Base-by-base conservation (phyloP, 2,888 invertebrate species). In the Oxystoma pomonae region DNA sequence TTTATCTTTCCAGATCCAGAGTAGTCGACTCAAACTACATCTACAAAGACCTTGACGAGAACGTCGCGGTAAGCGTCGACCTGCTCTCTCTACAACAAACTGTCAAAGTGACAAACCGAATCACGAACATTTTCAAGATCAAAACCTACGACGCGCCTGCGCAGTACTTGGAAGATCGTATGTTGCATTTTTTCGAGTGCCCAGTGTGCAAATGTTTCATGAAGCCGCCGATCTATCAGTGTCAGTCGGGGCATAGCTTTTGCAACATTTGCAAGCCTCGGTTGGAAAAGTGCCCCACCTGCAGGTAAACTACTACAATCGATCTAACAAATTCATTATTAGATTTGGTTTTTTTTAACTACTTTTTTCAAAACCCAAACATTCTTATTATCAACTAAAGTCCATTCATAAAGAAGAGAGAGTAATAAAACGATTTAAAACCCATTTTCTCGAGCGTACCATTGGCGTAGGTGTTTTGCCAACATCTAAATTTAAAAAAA, bases 181-280 rank as follows among this genome's bases (percentile, higher is more conserved):
- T 77, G 63, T 60, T 77, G 35, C 71, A 70, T n/a, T 72, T 71
- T 58, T 75, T 78, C 60, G 77, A 77, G 67, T 78, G 78, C 63
- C 77, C 78, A 3, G 74, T 77, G 1, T 78, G 78, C 62, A 77
- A 76, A 60, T 69, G 67, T 20, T 72, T 73, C 55, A 78, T 78
- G 78, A 73, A 73, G 60, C 76, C 77, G 0, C 78, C 77, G 0
- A 78, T 78, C 60, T 75, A 68, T 55, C 78, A 77, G 61, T 78
- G 78, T 62, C 70, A 74, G 57, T 70, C 73, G 17, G 77, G 78
- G 0, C 78, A 78, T 64, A 77, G 76, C 58, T 68, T 78, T 22
- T 78, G 78, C 65, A 74, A 74, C 64, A 66, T 67, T 18, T 78
- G 78, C 60, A 69, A 72, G 16, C 74, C 75, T 12, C 72, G 74